A percentile compares a stretch with the other conserved stretches of the same genome.
Evolutionary conservation across 2,113 vertebrate genomes (phyloP).

Genomic region (Syngnathus floridae): DNA sequence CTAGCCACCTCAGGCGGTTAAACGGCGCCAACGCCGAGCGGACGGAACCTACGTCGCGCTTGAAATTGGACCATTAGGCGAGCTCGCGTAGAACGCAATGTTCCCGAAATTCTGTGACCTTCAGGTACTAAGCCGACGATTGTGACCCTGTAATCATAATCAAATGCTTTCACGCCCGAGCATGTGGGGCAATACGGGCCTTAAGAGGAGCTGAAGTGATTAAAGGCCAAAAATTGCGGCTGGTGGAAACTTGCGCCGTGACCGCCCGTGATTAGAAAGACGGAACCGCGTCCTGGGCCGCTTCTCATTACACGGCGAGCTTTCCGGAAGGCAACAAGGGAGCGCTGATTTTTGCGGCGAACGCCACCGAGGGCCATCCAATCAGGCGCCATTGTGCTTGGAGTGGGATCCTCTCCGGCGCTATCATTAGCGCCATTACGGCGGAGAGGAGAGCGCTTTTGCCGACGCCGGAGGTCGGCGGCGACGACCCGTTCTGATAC

Average conservation of each 20-base stretch:
- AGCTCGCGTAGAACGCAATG: slow-evolving; percentile 28
- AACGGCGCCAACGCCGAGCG: neutral
- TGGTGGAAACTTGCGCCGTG: slow-evolving; percentile 31
- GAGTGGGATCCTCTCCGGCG: slow-evolving; percentile 47
- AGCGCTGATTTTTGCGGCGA: slow-evolving; percentile 16
- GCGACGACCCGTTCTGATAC: slow-evolving; percentile 20
- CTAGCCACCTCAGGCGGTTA: too few species aligned
- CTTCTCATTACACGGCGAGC: slow-evolving; percentile 22
- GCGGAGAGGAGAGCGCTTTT: too few species aligned
- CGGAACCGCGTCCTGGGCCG: slow-evolving; percentile 29
- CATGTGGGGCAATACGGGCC: slow-evolving; percentile 19
- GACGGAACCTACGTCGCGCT: slow-evolving; percentile 42
- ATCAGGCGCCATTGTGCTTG: slow-evolving; percentile 64
- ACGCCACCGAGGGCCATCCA: slow-evolving; percentile 43
- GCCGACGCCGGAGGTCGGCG: neutral
- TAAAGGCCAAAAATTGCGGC: slow-evolving; percentile 26
- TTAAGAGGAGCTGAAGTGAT: slow-evolving; percentile 31
- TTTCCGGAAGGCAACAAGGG: slow-evolving; percentile 23
- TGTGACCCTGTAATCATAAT: neutral
- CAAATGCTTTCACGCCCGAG: neutral
- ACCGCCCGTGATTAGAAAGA: slow-evolving; percentile 34
- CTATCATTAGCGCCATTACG: slow-evolving; percentile 22
- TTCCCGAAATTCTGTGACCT: slow-evolving; percentile 5
- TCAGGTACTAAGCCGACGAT: neutral
- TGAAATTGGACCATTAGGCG: slow-evolving; percentile 64